phyloP scores from a whole-genome alignment of 35 echinoderm and acorn worm species.

The Hemicentrotus pulcherrimus region DNA sequence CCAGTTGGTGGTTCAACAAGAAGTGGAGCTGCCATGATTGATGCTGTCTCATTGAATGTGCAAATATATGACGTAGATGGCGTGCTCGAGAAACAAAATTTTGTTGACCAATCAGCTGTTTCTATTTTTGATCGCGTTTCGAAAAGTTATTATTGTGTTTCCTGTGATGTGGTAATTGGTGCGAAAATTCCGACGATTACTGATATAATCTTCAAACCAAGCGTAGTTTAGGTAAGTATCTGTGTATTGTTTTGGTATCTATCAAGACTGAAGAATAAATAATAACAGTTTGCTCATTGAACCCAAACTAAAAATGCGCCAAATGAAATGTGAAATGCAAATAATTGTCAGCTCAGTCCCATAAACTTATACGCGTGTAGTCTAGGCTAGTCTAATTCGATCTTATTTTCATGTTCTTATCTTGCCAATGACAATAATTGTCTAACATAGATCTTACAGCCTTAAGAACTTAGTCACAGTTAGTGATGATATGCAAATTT shows the following conservation, averaged over 20 bases:
- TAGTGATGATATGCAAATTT: no score
- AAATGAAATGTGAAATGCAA: background rate
- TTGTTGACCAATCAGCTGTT: constrained; percentile 8
- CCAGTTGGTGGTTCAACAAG: constrained; percentile 61
- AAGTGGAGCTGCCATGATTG: constrained; percentile 66
- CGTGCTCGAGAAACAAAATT: background rate
- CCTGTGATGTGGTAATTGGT: background rate
- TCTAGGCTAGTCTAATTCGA: no score
- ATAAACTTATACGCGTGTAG: background rate
- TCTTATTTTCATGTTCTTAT: no score
- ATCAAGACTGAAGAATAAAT: background rate
- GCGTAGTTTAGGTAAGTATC: background rate
- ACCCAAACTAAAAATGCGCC: background rate
- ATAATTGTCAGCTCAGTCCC: background rate
- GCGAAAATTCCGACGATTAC: background rate
- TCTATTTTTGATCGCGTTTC: background rate
- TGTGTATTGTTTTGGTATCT: no score
- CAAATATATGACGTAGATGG: background rate
- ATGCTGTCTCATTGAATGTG: constrained; percentile 2
- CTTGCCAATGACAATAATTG: no score
- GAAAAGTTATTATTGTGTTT: background rate
- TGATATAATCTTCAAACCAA: background rate
- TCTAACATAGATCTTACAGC: no score
- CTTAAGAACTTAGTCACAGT: no score
- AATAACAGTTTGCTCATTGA: background rate